Percentiles rank a stretch among this genome's conserved stretches.
Evolutionary conservation across 2,888 invertebrate genomes (phyloP).

Genomic region (Epirrita christyi): DNA sequence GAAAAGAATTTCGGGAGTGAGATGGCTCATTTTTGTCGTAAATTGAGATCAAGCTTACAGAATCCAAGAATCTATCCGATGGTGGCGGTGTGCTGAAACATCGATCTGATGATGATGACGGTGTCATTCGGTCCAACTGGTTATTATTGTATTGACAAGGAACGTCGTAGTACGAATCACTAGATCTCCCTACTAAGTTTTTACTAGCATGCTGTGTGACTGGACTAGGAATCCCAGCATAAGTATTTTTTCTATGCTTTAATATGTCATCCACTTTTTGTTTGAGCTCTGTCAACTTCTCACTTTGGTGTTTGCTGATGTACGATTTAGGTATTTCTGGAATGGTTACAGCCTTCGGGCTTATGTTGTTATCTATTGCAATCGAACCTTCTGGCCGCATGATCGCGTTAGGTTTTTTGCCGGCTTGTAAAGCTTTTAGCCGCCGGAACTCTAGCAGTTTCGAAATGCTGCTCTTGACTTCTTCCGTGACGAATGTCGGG

Average conservation of each 20-base stretch:
- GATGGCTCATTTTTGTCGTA: conserved; percentile 20
- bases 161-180: conserved; percentile 4
- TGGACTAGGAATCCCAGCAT: conserved; percentile 30
- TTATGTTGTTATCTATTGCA: conserved; percentile 33
- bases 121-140: conserved; percentile 2
- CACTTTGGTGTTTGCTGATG: conserved; percentile 52
- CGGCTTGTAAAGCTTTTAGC: conserved; percentile 39
- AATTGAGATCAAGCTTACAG: conserved; percentile 25
- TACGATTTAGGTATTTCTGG: conserved; percentile 55
- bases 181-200: conserved; percentile 17
- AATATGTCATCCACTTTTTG: conserved; percentile 44
- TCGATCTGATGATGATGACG: conserved; percentile 4
- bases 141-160: conserved; percentile 8
- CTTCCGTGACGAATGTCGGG: conserved; percentile 40
- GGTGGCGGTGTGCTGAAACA: conserved; percentile 14
- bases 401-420: conserved; percentile 38
- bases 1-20: conserved; percentile 10
- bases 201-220: conserved; percentile 42
- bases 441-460: conserved; percentile 64
- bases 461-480: conserved; percentile 59
- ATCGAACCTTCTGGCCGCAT: conserved; percentile 34
- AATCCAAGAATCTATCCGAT: conserved; percentile 20
- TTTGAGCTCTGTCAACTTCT: conserved; percentile 44
- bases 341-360: conserved; percentile 45
- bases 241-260: conserved; percentile 31